phyloP scores from a whole-genome alignment of 2,113 vertebrate species.

The Melanerpes formicivorus region DNA sequence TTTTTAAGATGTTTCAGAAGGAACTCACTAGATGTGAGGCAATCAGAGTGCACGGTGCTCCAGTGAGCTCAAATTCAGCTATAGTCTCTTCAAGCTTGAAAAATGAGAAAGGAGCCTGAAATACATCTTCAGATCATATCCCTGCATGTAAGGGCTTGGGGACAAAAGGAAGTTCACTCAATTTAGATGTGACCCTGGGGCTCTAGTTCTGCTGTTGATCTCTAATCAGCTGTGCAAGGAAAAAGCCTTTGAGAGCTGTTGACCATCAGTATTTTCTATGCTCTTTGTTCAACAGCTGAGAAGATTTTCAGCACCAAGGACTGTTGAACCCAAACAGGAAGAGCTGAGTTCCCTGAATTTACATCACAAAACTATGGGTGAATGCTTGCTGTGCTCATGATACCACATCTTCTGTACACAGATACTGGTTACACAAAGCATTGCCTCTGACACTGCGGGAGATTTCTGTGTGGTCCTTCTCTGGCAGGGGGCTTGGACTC shows the following conservation, averaged over 20 bases:
- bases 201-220: background rate
- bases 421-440: background rate
- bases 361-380: background rate
- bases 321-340: accelerated
- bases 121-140: background rate
- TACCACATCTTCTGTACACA: background rate
- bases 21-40: background rate
- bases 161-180: background rate
- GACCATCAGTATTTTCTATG: accelerated
- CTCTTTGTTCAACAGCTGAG: background rate
- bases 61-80: background rate
- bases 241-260: background rate
- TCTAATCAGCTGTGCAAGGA: background rate
- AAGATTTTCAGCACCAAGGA: background rate
- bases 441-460: background rate
- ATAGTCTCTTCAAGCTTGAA: background rate
- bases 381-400: background rate
- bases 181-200: background rate
- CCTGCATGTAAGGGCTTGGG: background rate
- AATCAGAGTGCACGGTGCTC: background rate
- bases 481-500: too few species aligned
- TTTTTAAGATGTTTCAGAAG: background rate
- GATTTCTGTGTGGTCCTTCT: too few species aligned
- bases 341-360: background rate
- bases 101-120: background rate